Evolutionary conservation across 2,888 invertebrate genomes (phyloP), one percentile per base, ranked within the genome.

Genomic region (Seladonia tumulorum): DNA sequence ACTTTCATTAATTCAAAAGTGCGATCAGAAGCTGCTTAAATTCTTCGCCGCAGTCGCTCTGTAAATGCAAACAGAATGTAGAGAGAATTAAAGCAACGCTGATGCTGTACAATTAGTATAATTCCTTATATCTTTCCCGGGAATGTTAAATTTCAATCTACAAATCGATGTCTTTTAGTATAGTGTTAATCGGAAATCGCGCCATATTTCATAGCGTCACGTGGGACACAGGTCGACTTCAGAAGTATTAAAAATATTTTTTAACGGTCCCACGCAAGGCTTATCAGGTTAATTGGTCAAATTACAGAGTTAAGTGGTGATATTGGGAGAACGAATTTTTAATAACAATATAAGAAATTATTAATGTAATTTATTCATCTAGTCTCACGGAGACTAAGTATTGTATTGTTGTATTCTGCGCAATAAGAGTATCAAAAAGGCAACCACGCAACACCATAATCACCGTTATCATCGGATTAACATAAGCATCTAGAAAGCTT

Each of bases 31-130:
- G 94, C 88, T 91, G 91, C 93, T 95, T 95, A 91, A 94, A 93
- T 83, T 95, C 94, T 79, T 92, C 93, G 91, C 94, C 87, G 95
- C 95, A 95, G 94, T 95, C 94, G 89, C 92, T 94, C 95, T 95
- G 95, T 79, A 95, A 95, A 93, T 83, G 85, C 87, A 91, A 92
- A 90, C 88, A 86, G 66, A 90, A 88, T 85, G 85, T 78, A 70
- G 84, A 82, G 82, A 81, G 66, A 82, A 85, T 88, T 87, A 88
- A 88, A 88, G 82, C 76, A 49, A 76, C 78, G 81, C 86, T 73
- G 82, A 82, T 45, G 75, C 47, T 18, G 71, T 57, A 76, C 66
- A 18, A 29, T 39, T 70, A 63, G 72, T 70, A 81, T 47, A 70
- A 82, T 86, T 35, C 57, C 81, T 35, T 82, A 85, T 88, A 29